Evolutionary conservation across 2,113 vertebrate species (phyloP).

Genomic region (Saccopteryx leptura): DNA sequence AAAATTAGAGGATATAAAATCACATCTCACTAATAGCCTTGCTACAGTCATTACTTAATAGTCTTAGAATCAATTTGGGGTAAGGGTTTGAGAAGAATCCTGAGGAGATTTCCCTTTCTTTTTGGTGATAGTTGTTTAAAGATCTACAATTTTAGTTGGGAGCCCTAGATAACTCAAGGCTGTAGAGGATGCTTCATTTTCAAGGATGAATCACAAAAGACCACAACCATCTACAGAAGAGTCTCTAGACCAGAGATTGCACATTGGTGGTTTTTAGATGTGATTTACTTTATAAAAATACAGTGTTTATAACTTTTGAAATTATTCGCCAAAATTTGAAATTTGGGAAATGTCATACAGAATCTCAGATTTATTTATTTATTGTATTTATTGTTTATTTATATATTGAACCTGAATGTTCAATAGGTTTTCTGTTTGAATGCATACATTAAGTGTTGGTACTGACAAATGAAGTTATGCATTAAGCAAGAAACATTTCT

Average conservation of each 20-base stretch:
- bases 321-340: slow-evolving; percentile 1
- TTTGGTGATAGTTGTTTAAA: neutral
- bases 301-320: slow-evolving; percentile 21
- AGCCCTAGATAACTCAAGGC: neutral
- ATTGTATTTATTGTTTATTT: neutral
- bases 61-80: neutral
- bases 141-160: neutral
- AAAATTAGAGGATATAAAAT: neutral
- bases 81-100: neutral
- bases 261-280: neutral
- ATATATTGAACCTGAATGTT: neutral
- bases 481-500: neutral
- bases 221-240: neutral
- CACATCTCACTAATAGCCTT: neutral
- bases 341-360: neutral
- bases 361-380: neutral
- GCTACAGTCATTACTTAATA: neutral
- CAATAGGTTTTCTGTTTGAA: neutral
- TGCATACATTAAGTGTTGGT: neutral
- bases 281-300: neutral
- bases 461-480: neutral
- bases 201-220: neutral
- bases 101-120: neutral
- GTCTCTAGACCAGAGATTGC: neutral
- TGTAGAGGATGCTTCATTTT: neutral